A percentile compares a stretch with the other conserved stretches of the same genome.
These are phyloP conservation scores for Stegophylla sp. DNA, from an alignment of 2,888 invertebrate species.

Conservation along the genomic window DNA sequence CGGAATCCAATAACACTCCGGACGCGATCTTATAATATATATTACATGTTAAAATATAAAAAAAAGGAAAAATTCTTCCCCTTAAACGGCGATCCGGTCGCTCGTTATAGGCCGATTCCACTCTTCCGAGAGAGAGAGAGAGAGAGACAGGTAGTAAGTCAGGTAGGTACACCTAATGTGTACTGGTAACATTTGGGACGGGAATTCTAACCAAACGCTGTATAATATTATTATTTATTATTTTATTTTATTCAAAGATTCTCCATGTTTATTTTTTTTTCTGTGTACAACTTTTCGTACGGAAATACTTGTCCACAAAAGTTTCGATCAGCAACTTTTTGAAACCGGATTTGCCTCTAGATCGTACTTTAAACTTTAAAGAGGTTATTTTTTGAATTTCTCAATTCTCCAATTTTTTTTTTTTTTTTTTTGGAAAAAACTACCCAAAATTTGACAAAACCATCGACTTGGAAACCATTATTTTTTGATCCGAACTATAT, in stretches of 20 bases:
- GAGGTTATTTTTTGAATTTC: too few species aligned
- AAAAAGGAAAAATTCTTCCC: constrained; percentile 26
- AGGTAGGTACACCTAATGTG: neutral
- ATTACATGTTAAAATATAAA: constrained; percentile 23
- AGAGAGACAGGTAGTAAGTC: too few species aligned
- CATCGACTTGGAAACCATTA: too few species aligned
- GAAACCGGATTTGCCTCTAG: too few species aligned
- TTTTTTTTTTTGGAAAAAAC: too few species aligned
- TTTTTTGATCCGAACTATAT: too few species aligned
- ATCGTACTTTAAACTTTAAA: too few species aligned
- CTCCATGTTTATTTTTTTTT: neutral
- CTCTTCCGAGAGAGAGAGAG: neutral
- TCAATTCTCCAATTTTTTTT: too few species aligned
- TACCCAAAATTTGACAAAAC: too few species aligned
- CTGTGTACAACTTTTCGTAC: too few species aligned
- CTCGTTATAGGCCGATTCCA: constrained; percentile 18
- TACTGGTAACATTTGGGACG: neutral
- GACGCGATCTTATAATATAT: constrained; percentile 24
- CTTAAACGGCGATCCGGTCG: constrained; percentile 6
- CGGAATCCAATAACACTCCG: constrained; percentile 32
- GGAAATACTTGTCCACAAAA: too few species aligned
- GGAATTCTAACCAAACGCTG: neutral
- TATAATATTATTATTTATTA: neutral
- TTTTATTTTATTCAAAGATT: neutral
- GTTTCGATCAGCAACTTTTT: too few species aligned